A percentile compares a stretch with the other conserved stretches of the same genome.
Evolutionary conservation across 1,140 invertebrate species (phyloP).

Genomic region (Colletes latitarsis): DNA sequence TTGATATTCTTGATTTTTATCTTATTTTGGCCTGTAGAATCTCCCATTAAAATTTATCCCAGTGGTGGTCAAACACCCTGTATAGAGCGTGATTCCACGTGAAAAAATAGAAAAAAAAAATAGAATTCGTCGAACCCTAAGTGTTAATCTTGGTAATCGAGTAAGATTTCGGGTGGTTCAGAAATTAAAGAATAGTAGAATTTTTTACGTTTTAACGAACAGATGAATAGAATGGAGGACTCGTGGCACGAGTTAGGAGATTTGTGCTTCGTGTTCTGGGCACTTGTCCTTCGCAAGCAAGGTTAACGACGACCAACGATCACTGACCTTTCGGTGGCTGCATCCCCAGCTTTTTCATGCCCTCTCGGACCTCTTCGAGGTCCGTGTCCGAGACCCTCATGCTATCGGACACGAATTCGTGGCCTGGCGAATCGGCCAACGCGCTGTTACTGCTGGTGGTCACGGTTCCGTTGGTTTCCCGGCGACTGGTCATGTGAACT

Average conservation of each 20-base stretch:
- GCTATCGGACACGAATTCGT: conserved; percentile 87
- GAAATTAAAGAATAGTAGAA: too few species aligned
- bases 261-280: not conserved
- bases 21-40: too few species aligned
- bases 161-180: too few species aligned
- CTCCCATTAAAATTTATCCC: too few species aligned
- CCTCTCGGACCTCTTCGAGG: conserved; percentile 85
- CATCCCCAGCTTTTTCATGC: conserved; percentile 85
- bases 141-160: too few species aligned
- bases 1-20: too few species aligned
- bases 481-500: conserved; percentile 71
- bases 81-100: too few species aligned
- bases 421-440: conserved; percentile 71
- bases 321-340: conserved; percentile 78
- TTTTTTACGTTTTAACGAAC: not conserved
- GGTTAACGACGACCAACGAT: conserved; percentile 65
- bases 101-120: too few species aligned
- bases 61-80: too few species aligned
- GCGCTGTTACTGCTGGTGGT: conserved; percentile 57
- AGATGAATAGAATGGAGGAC: not conserved
- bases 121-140: too few species aligned
- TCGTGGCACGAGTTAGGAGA: not conserved
- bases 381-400: conserved; percentile 84
- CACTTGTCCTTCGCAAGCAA: not conserved
- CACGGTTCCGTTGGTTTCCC: conserved; percentile 59